These are phyloP conservation scores for Amphibalanus amphitrite DNA, from an alignment of 1,140 invertebrate species.

Conservation along the genomic window DNA sequence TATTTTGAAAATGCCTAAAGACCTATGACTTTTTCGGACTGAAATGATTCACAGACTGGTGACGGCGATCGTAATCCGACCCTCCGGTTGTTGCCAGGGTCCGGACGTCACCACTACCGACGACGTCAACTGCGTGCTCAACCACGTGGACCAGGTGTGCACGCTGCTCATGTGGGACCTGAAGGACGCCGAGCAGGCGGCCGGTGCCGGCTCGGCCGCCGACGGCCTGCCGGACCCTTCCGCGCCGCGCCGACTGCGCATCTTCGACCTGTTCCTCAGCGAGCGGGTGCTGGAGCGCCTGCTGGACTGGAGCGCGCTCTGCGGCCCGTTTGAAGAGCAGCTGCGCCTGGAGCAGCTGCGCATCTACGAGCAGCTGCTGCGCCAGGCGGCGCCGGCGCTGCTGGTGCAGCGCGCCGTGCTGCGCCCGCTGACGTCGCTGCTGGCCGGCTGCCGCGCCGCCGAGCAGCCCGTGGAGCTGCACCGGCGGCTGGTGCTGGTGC, in stretches of 20 bases:
- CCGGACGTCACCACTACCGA: conserved; percentile 35
- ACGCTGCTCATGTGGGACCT: conserved; percentile 72
- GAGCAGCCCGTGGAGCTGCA: conserved; percentile 61
- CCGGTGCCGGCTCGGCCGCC: background rate
- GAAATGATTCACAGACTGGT: too few species aligned
- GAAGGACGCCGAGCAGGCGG: conserved; percentile 26
- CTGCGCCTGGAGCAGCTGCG: conserved; percentile 66
- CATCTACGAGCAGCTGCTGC: conserved; percentile 59
- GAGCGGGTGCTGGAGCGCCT: conserved; percentile 34
- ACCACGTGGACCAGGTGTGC: conserved; percentile 80
- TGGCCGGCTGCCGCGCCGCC: conserved; percentile 58
- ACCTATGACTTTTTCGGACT: too few species aligned
- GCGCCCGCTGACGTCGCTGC: conserved; percentile 60
- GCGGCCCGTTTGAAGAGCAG: conserved; percentile 39
- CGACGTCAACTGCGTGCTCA: conserved; percentile 74
- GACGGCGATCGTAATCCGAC: too few species aligned
- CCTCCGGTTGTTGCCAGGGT: too few species aligned
- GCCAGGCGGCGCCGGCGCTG: conserved; percentile 51
- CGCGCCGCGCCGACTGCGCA: conserved; percentile 26
- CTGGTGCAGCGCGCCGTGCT: conserved; percentile 79
- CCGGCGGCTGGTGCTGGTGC: conserved; percentile 61
- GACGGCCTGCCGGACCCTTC: conserved; percentile 16
- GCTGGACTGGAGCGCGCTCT: conserved; percentile 30
- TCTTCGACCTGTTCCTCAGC: conserved; percentile 31
- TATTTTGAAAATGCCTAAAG: too few species aligned